Evolutionary conservation across 2,113 vertebrate genomes (phyloP).

Genomic region (Turnix velox): DNA sequence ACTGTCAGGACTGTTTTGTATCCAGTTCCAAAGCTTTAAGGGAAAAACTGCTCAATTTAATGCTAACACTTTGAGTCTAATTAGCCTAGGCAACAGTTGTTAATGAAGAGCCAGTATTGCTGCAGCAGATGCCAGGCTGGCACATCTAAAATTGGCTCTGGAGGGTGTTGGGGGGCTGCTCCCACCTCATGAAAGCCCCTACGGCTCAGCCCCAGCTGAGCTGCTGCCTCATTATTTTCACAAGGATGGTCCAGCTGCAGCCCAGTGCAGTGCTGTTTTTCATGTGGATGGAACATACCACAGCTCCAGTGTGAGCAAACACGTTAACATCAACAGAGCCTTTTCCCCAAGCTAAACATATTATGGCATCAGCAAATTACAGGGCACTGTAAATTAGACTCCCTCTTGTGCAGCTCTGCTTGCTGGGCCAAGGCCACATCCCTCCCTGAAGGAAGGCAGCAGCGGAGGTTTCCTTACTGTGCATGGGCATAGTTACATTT

Average conservation of each 20-base stretch:
- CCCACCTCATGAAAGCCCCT: accelerated
- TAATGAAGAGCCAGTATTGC: accelerated
- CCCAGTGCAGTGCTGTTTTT: background rate
- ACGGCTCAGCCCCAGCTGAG: background rate
- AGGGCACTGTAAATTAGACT: slow-evolving; percentile 40
- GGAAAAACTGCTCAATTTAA: background rate
- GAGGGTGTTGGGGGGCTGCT: background rate
- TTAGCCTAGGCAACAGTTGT: background rate
- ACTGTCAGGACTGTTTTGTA: background rate
- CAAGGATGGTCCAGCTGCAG: background rate
- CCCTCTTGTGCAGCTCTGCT: slow-evolving; percentile 20
- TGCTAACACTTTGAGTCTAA: background rate
- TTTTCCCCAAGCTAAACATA: slow-evolving; percentile 55
- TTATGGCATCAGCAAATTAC: slow-evolving; percentile 47
- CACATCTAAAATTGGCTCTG: background rate
- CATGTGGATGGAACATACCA: background rate
- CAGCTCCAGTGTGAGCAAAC: background rate
- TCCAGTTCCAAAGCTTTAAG: background rate
- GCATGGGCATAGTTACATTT: background rate
- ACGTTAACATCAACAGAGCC: slow-evolving; percentile 17
- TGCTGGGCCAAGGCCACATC: background rate
- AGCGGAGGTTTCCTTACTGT: background rate
- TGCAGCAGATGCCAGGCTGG: background rate
- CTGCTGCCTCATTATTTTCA: background rate
- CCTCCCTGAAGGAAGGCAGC: background rate